phyloP scores from a whole-genome alignment of 2,113 vertebrate genomes.

The Rhombomys opimus region DNA sequence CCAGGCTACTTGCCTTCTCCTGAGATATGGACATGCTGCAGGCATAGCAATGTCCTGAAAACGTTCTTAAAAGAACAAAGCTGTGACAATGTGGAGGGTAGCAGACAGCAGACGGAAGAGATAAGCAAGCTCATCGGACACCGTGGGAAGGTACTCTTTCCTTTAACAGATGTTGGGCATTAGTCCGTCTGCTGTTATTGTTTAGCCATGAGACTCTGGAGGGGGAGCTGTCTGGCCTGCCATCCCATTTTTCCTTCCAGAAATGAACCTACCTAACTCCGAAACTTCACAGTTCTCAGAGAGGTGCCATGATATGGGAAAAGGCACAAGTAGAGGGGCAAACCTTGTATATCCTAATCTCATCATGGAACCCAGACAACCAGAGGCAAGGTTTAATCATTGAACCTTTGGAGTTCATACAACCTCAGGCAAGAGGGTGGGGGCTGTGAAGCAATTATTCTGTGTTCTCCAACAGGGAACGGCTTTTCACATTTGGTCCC shows the following conservation, averaged over 20 bases:
- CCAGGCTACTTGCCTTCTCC: background rate
- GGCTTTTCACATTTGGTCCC: background rate
- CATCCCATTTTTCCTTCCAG: background rate
- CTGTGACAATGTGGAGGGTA: background rate
- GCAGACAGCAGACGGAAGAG: background rate
- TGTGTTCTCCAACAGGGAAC: background rate
- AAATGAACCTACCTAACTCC: background rate
- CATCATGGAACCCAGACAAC: background rate
- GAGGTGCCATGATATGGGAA: background rate
- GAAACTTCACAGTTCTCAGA: background rate
- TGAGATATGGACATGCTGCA: background rate
- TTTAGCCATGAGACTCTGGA: fast-evolving
- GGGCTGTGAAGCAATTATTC: no score
- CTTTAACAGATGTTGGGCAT: no score
- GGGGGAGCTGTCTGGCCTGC: background rate
- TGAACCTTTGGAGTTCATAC: fast-evolving
- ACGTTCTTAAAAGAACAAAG: slow-evolving; percentile 39
- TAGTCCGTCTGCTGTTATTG: fast-evolving
- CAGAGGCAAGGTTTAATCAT: background rate
- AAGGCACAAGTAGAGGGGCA: background rate
- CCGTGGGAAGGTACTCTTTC: background rate
- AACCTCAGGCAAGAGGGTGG: background rate
- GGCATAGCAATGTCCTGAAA: slow-evolving; percentile 40
- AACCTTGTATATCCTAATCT: fast-evolving
- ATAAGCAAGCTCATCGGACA: background rate